Conservation (phyloP, 2,113 vertebrate species). For the Tetrao urogallus region DNA sequence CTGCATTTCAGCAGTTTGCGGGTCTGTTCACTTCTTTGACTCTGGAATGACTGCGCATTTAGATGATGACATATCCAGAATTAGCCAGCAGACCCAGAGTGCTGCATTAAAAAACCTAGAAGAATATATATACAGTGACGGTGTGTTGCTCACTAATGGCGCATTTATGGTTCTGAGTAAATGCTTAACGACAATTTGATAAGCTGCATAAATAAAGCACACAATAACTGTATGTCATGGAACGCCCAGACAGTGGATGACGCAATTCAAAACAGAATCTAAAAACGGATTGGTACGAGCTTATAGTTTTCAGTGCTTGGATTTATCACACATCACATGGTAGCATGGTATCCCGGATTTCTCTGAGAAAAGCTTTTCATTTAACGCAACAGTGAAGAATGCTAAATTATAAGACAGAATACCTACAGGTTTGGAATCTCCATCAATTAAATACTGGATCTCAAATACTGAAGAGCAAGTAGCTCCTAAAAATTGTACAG, state of each 20-base stretch:
- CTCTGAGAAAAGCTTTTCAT: not conserved
- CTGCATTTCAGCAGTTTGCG: not conserved
- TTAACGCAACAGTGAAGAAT: not conserved
- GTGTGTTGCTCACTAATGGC: not conserved
- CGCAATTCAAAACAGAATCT: not conserved
- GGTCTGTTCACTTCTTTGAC: not conserved
- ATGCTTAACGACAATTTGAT: not conserved
- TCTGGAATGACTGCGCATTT: not conserved
- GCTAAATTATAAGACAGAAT: not conserved
- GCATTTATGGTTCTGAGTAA: not conserved
- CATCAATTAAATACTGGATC: not conserved
- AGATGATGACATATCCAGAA: not conserved
- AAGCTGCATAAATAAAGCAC: not conserved
- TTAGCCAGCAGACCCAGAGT: not conserved
- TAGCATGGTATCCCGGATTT: not conserved
- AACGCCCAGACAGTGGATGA: not conserved
- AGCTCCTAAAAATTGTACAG: not conserved
- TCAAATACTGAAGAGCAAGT: not conserved
- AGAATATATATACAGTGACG: not conserved
- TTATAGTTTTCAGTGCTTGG: not conserved
- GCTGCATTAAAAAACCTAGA: not conserved
- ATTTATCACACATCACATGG: not conserved
- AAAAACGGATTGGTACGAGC: not conserved
- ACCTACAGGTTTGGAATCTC: not conserved
- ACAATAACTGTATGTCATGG: not conserved